Evolutionary conservation across 2,797 vertebrate genomes (phyloP), one percentile per base, ranked within the genome.

Genomic region (Tapirus indicus): DNA sequence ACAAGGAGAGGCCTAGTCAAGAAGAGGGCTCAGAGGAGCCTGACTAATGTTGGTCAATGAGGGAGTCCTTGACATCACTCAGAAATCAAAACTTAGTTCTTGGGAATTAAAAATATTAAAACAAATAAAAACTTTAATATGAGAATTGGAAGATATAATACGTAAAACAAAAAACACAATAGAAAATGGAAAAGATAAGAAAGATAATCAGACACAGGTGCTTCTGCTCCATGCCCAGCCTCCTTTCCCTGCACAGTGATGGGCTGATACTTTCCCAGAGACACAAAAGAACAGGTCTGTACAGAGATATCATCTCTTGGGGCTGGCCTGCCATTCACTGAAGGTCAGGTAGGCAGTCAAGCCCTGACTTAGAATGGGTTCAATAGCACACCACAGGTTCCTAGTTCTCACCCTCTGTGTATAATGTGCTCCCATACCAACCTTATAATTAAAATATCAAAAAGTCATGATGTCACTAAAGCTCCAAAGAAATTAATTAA

Each of bases 371-470:
- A 35, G 6, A 72, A 47, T 9, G 6, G 29, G 32, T 18, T 74
- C 29, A 44, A 18, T 2, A 77, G 10, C 2, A 3, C 2, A 2
- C 13, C 52, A 69, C 41, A 49, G 54, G 68, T 58, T 84, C 56
- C 49, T n/a, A 14, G 5, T 23, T 35, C 58, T 88, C 58, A 25
- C 23, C 62, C 18, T 74, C 44, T 20, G 18, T 21, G 25, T n/a
- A 41, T 56, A 85, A 79, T 80, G 49, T 85, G 52, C 83, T 94
- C n/a, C 71, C 14, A 2, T 23, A 9, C 38, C 66, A 75, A 94
- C 52, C 44, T 69, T 58, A 82, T 58, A 91, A 96, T 88, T 83
- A 96, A 91, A 96, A 58, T 62, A 95, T 80, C 82, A 96, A 20
- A 95, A 92, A 86, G 66, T 86, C 38, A 52, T 44, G 14, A 91